Base-by-base conservation (phyloP, 2,797 vertebrate species). In the Cryptoprocta ferox region DNA sequence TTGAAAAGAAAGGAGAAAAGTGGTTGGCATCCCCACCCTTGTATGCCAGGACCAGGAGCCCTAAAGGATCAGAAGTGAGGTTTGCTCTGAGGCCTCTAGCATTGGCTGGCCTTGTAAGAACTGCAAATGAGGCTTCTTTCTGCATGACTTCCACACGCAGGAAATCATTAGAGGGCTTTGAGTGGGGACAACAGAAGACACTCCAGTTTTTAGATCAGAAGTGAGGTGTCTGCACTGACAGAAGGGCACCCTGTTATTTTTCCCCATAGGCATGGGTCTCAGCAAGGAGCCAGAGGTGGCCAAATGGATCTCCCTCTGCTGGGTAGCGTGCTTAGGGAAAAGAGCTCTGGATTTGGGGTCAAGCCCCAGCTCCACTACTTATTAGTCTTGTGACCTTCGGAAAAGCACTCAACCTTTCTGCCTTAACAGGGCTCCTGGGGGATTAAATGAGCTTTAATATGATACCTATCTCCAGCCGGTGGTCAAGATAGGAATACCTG, bases 341-440 rank as follows among this genome's bases (percentile, higher is more conserved):
- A 39, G 32, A 19, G 16, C 39, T 65, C 68, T 73, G n/a, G 16
- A 48, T 32, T 65, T 59, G 18, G 48, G 26, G 26, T 24, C 16
- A 79, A 85, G 91, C 3, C 18, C 28, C 39, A 91, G 6, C 32
- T 73, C 28, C 21, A 82, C 30, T 53, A 12, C 59, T 45, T 30
- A 50, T 53, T 65, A 70, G 18, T 16, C 10, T 42, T 39, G 30
- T 12, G 65, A 84, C 30, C 56, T 86, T 76, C 35, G 2, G 32
- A 35, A 92, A 97, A 45, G 7, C 6, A 13, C 21, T 13, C 63
- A 93, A 30, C 28, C 16, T 92, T 26, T 92, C 39, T 94, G 89
- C 90, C 71, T 75, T 19, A 42, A 32, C 7, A 7, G 28, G 2
- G 35, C 26, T 50, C 30, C 3, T 16, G n/a, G 16, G 81, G 30